Conservation (phyloP, 2,888 invertebrate species). For the Dryocosmus kuriphilus region DNA sequence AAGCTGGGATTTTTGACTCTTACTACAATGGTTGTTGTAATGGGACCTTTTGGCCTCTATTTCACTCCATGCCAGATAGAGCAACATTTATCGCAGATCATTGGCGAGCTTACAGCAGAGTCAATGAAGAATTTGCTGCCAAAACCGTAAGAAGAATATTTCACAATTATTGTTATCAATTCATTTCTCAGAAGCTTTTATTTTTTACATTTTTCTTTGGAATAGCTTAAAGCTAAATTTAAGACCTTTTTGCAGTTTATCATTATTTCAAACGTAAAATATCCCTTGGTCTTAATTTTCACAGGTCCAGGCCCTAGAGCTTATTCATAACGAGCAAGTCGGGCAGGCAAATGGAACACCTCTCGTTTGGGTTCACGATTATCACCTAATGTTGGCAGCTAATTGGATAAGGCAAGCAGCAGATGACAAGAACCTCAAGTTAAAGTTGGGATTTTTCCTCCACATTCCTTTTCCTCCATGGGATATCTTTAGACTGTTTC, state of each 20-base stretch:
- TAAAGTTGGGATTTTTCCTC: constrained; percentile 93
- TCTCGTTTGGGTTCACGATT: constrained; percentile 96
- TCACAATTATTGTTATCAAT: background rate
- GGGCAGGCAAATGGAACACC: constrained; percentile 80
- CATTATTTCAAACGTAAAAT: background rate
- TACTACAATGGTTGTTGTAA: constrained; percentile 97
- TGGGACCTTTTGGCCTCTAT: constrained; percentile 94
- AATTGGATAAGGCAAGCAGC: constrained; percentile 93
- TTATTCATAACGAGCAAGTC: constrained; percentile 68
- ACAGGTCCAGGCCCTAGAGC: constrained; percentile 70
- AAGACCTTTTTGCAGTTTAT: too few species aligned
- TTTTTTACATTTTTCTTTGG: background rate
- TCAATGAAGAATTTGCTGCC: constrained; percentile 90
- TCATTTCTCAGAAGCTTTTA: background rate
- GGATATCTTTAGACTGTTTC: constrained; percentile 94
- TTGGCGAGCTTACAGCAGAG: constrained; percentile 89
- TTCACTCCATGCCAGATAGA: constrained; percentile 95
- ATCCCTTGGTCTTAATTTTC: background rate
- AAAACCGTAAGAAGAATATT: constrained; percentile 81
- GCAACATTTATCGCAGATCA: constrained; percentile 90
- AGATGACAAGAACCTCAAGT: constrained; percentile 87
- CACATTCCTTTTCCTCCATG: constrained; percentile 97
- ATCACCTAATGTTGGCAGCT: constrained; percentile 95
- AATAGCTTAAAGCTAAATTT: background rate
- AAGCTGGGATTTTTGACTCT: constrained; percentile 87